Conservation (phyloP, 1,140 invertebrate genomes). For the Drosophila elegans region DNA sequence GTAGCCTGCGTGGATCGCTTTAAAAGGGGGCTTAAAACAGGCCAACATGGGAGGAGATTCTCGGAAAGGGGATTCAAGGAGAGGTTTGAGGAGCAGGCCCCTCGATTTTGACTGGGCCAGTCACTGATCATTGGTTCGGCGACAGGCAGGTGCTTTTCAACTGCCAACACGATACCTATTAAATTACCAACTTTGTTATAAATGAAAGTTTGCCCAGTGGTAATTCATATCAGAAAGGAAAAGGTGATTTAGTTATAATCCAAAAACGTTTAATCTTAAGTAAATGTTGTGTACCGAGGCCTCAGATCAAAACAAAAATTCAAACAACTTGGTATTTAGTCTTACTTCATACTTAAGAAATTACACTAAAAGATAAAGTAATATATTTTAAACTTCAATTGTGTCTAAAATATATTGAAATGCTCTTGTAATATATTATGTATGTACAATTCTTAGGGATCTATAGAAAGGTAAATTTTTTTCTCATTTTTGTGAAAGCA, state of each 20-base stretch:
- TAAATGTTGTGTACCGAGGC: too few relatives aligned
- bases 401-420: too few relatives aligned
- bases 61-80: neutral
- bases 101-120: neutral
- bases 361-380: too few relatives aligned
- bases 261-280: too few relatives aligned
- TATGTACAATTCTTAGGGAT: too few relatives aligned
- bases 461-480: too few relatives aligned
- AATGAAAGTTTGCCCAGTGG: slow-evolving; percentile 32
- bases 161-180: slow-evolving; percentile 24
- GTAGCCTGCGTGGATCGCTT: slow-evolving; percentile 37
- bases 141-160: slow-evolving; percentile 45
- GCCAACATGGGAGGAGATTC: slow-evolving; percentile 5
- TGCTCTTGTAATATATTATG: too few relatives aligned
- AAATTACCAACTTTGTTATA: slow-evolving; percentile 26
- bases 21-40: slow-evolving; percentile 12
- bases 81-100: neutral
- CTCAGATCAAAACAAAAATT: too few relatives aligned
- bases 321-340: too few relatives aligned
- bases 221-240: slow-evolving; percentile 1
- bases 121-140: slow-evolving; percentile 31
- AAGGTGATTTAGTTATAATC: neutral
- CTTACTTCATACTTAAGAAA: too few relatives aligned
- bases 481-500: too few relatives aligned
- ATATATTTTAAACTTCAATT: too few relatives aligned